Base-by-base conservation (phyloP, 2,113 vertebrate genomes). In the Perognathus longimembris region DNA sequence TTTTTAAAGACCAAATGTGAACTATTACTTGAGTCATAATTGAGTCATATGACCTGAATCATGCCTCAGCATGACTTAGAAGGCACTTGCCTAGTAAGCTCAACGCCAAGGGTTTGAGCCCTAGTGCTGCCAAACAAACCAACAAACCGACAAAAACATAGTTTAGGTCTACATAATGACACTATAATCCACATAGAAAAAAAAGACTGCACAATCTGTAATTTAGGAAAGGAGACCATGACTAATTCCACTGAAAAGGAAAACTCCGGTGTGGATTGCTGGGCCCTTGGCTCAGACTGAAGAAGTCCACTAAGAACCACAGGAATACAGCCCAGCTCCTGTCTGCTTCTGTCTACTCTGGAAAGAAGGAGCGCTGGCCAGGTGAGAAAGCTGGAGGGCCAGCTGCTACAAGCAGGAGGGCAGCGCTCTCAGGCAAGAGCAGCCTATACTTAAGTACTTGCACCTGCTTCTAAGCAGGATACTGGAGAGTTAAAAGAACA, bases 381-480 rank as follows among this genome's bases (percentile, higher is more conserved):
- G 61, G 12, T 42, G 40, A 70, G n/a, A 26, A n/a, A 6, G 10
- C 22, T 21, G 11, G 30, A 81, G 20, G 38, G 36, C 6, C 20
- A 2, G 36, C 8, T 70, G 75, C 61, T 78, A 26, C 1, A 7
- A 20, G 3, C 6, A n/a, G 17, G 5, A 40, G 61, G 30, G 20
- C 5, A 21, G 6, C 10, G 4, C 63, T 20, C 26, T 42, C 30
- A 26, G 1, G 8, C 45, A 8, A 17, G 17, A 30, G 34, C 57
- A 28, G 18, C 28, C 11, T 3, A 0, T 8, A 24, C 1, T 22
- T 4, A 22, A 42, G 9, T 42, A 2, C 21, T 50, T 32, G 50
- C 17, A 54, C 15, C 14, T 54, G 50, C 34, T 76, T 7, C 70
- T 26, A 64, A 88, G 42, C 50, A 36, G 24, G 30, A 61, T 6